Base-by-base conservation (phyloP, 2,888 invertebrate genomes). In the Sarcophaga caerulescens region DNA sequence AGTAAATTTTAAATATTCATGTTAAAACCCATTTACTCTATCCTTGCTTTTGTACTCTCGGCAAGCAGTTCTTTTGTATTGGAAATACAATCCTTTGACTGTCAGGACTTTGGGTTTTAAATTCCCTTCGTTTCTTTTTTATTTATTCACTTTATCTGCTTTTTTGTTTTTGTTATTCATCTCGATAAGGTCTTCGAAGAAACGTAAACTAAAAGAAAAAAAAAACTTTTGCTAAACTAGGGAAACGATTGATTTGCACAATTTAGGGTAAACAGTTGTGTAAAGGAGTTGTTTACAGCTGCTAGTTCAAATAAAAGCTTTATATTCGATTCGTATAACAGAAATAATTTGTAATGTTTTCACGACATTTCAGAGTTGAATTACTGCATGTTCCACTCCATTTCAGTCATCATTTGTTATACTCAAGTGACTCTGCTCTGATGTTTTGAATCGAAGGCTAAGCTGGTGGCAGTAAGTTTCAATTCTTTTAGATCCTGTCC, bases 51-150 rank as follows among this genome's bases (percentile, higher is more conserved):
- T 17, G 4, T n/a, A 57, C 19, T 21, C 66, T 57, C 57, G 47
- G 2, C 25, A 25, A 12, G 52, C 8, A 17, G 52, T 63, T 63
- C 21, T 19, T 25, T 71, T 63, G n/a, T 35, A 52, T 11, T 73
- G n/a, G 21, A 21, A 66, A 73, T 57, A 59, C 65, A 79, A 79
- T 68, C 66, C 45, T 80, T 66, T 59, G 17, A 25, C 45, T 73
- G 45, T 65, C 5, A 44, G 8, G 35, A 75, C 19, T 75, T 63
- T n/a, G 25, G 25, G 23, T 60, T 10, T 12, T 63, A 57, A 52
- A 52, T 52, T 59, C 17, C 19, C 19, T 59, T 59, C 47, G 19
- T 59, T 35, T 59, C n/a, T 10, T 23, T 59, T 12, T 57, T 60
- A 45, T 73, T 71, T 73, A 21, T 44, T 65, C 45, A 45, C 25